A percentile compares a stretch with the other conserved stretches of the same genome.
Evolutionary conservation across 2,797 vertebrate genomes (phyloP).

Genomic region (Iguana delicatissima): DNA sequence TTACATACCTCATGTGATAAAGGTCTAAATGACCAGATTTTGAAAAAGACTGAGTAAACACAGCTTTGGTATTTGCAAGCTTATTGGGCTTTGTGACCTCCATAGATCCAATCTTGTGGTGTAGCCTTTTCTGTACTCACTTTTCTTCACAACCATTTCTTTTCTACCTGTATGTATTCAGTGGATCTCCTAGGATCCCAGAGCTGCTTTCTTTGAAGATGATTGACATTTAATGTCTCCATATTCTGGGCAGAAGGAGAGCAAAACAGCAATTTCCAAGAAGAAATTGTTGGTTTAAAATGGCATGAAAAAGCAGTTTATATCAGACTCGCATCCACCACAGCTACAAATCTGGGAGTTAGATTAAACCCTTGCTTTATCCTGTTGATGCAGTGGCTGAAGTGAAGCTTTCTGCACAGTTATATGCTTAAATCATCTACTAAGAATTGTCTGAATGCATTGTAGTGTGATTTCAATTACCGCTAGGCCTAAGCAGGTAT

Average conservation of each 20-base stretch:
- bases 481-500: neutral
- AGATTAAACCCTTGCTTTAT: constrained; percentile 3
- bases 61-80: neutral
- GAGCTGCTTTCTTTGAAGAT: neutral
- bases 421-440: constrained; percentile 35
- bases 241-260: neutral
- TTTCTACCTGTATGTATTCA: neutral
- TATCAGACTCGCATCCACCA: neutral
- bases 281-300: neutral
- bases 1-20: too few species aligned
- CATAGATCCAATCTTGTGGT: neutral
- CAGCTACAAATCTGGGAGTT: neutral
- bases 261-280: neutral
- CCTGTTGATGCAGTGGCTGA: constrained; percentile 10
- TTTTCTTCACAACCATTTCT: neutral
- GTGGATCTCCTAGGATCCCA: neutral
- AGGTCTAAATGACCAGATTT: neutral
- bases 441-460: constrained; percentile 34
- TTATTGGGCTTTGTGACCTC: neutral
- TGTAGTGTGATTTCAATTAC: constrained; percentile 39
- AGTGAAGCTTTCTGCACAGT: constrained; percentile 6
- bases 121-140: neutral
- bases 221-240: neutral
- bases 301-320: neutral
- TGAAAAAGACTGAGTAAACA: neutral